These are phyloP conservation scores for Apodemia mormo DNA, from an alignment of 2,888 invertebrate genomes.

Conservation along the genomic window DNA sequence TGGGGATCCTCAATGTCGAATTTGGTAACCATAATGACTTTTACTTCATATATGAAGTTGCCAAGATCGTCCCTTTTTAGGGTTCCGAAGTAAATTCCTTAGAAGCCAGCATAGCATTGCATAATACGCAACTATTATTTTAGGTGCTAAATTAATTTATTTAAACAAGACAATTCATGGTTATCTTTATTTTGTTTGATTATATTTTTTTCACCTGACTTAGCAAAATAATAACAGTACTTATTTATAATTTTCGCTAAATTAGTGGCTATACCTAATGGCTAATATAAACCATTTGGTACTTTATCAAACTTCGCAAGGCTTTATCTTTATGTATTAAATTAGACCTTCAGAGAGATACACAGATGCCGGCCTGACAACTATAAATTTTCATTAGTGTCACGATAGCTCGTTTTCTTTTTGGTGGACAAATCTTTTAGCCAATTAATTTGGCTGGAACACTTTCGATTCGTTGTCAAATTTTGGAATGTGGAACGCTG, in stretches of 20 bases:
- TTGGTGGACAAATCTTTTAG: slow-evolving; percentile 48
- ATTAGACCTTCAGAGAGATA: slow-evolving; percentile 23
- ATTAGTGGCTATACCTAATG: neutral
- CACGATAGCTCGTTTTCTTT: slow-evolving; percentile 48
- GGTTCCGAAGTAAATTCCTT: too few species aligned
- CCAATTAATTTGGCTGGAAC: slow-evolving; percentile 55
- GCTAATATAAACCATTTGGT: neutral
- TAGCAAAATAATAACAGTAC: neutral
- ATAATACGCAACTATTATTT: too few species aligned
- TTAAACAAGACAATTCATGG: too few species aligned
- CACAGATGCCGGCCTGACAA: slow-evolving; percentile 26
- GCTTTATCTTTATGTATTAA: slow-evolving; percentile 19
- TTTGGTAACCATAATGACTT: too few species aligned
- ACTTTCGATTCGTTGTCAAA: slow-evolving; percentile 57
- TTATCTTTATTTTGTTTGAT: too few species aligned
- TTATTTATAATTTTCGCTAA: too few species aligned
- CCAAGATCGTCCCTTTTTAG: too few species aligned
- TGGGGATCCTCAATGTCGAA: too few species aligned
- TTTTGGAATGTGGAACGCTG: slow-evolving; percentile 45
- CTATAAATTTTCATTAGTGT: slow-evolving; percentile 56
- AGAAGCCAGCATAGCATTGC: too few species aligned
- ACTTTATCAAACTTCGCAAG: neutral
- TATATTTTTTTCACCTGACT: too few species aligned
- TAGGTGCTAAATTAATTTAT: too few species aligned
- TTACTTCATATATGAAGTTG: too few species aligned